Base-by-base conservation (phyloP, 2,113 vertebrate genomes). In the Salvelinus sp. region DNA sequence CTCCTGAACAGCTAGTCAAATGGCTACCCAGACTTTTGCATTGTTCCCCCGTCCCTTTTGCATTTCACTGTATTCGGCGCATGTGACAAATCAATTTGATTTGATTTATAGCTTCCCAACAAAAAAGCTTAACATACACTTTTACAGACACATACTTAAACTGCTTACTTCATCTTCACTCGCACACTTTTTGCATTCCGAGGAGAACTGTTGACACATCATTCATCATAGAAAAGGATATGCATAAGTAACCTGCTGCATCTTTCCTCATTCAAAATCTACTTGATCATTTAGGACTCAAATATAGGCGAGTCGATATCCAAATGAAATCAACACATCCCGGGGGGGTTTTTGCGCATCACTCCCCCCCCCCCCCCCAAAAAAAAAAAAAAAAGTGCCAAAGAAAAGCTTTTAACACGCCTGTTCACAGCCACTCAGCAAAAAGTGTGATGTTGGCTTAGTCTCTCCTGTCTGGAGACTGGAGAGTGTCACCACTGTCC, bases 401-500 rank as follows among this genome's bases (percentile, higher is more conserved):
- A 44, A 12, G 38, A 44, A 44, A 44, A 44, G 38, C 38, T 44
- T 44, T 54, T 18, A 54, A 54, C 16, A 54, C 1, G 16, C 4
- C 27, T 14, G 6, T 27, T 28, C 63, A 65, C 63, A 78, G 18
- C 44, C 70, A 16, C 73, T 81, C 73, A 58, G 72, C 68, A 70
- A 20, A 60, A 79, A 64, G 69, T 16, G 48, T 1, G 10, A 27
- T 33, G 79, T 50, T 72, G 28, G 57, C 65, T 78, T 81, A 22
- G 33, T 27, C 47, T 6, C 76, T 23, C 69, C 63, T 12, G 2
- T 27, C 33, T 69, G 60, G 48, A 67, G 63, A 68, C 25, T 82
- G 54, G 28, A 77, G 62, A 69, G 79, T 65, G 71, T 82, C 83
- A 7, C 64, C 6, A 5, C 30, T 69, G 71, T 74, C 77, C 84